Evolutionary conservation across 1,140 invertebrate genomes (phyloP).

Genomic region (Chrysomallon squamiferum): DNA sequence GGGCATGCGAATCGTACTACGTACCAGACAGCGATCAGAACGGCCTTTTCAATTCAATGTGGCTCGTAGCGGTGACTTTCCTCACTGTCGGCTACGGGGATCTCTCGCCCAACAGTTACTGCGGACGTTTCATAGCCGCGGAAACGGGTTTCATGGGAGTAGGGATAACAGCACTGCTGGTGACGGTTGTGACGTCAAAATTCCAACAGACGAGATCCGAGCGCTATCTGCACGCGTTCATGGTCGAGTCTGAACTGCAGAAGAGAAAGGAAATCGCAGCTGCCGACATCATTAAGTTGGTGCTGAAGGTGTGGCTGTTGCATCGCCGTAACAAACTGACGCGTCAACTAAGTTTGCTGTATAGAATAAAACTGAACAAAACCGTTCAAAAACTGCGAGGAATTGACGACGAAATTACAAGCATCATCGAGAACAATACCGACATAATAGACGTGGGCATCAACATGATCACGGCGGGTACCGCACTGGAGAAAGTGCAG

Average conservation of each 20-base stretch:
- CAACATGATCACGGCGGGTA: constrained; percentile 33
- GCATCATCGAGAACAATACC: too few relatives aligned
- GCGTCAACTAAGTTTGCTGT: too few relatives aligned
- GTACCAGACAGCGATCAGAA: too few relatives aligned
- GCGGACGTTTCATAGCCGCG: constrained; percentile 54
- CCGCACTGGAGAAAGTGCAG: constrained; percentile 48
- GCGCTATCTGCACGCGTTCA: constrained; percentile 44
- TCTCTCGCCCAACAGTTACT: constrained; percentile 26
- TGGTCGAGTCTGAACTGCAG: constrained; percentile 39
- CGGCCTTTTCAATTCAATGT: constrained; percentile 50
- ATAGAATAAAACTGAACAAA: too few relatives aligned
- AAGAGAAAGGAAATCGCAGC: too few relatives aligned
- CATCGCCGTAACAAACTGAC: too few relatives aligned
- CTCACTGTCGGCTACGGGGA: constrained; percentile 62
- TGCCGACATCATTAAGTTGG: too few relatives aligned
- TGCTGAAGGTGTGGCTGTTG: too few relatives aligned
- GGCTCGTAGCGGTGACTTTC: constrained; percentile 62
- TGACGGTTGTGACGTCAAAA: constrained; percentile 51
- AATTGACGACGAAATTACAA: too few relatives aligned
- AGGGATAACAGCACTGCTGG: constrained; percentile 54
- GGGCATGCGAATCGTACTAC: too few relatives aligned
- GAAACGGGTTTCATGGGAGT: constrained; percentile 54
- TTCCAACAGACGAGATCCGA: constrained; percentile 41
- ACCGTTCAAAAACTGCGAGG: too few relatives aligned
- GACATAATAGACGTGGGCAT: constrained; percentile 14